Evolutionary conservation across 1,140 invertebrate genomes (phyloP).

Genomic region (Akabosia matsudoensis): DNA sequence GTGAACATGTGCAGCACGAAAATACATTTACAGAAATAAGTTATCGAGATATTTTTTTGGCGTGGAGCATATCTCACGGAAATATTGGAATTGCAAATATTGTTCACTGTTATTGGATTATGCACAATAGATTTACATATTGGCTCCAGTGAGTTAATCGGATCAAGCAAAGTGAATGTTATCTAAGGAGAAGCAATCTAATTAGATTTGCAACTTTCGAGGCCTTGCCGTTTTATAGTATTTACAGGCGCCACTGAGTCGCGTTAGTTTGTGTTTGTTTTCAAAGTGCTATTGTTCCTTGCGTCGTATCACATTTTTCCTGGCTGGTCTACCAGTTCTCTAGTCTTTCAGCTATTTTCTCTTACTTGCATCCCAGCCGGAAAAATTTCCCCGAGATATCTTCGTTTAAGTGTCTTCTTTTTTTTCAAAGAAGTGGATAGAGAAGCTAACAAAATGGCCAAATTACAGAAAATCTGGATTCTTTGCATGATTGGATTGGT

Average conservation of each 20-base stretch:
- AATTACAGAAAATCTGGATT: constrained; percentile 32
- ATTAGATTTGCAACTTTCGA: not conserved
- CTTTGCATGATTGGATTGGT: constrained; percentile 31
- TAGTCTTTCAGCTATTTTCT: not conserved
- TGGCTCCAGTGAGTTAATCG: too few species aligned
- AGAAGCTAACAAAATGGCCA: constrained; percentile 19
- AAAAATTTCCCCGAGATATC: not conserved
- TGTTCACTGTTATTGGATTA: too few species aligned
- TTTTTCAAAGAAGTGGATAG: not conserved
- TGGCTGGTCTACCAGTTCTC: not conserved
- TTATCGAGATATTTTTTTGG: too few species aligned
- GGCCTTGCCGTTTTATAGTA: not conserved
- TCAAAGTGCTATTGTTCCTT: not conserved
- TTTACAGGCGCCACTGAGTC: not conserved
- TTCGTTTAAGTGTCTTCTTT: not conserved
- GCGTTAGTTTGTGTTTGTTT: not conserved
- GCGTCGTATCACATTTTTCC: not conserved
- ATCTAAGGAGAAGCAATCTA: not conserved
- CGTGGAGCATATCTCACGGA: too few species aligned
- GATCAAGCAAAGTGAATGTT: not conserved
- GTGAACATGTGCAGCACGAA: too few species aligned
- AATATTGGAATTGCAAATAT: too few species aligned
- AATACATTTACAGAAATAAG: too few species aligned
- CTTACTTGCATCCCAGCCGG: not conserved
- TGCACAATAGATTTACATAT: too few species aligned